These are phyloP conservation scores for Aphelenchoides avenae DNA, from an alignment of 1,140 invertebrate genomes.

Conservation along the genomic window DNA sequence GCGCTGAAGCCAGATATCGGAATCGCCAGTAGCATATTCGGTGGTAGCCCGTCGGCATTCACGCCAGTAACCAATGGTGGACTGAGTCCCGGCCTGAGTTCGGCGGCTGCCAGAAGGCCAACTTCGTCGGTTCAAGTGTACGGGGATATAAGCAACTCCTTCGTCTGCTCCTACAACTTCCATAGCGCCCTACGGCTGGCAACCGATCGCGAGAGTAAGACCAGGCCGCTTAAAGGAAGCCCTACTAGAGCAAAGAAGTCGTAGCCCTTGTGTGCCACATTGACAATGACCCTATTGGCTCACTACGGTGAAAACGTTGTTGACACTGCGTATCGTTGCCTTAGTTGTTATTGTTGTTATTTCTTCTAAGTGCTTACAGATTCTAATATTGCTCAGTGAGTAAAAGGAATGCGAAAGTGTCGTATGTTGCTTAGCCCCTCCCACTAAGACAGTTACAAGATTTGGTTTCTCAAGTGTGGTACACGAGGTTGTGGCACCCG, in stretches of 20 bases:
- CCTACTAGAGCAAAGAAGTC: not conserved
- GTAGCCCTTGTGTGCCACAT: not conserved
- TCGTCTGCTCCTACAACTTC: conserved; percentile 7
- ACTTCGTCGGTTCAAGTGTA: conserved; percentile 11
- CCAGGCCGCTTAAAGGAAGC: not conserved
- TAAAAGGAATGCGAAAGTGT: no score
- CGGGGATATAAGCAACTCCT: conserved; percentile 10
- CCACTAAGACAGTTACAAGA: no score
- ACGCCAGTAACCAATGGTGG: not conserved
- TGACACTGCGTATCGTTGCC: not conserved
- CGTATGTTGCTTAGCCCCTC: no score
- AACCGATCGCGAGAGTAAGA: not conserved
- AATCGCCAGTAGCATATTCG: no score
- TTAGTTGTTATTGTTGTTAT: not conserved
- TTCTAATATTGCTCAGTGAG: no score
- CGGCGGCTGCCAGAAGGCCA: not conserved
- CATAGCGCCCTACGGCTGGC: not conserved
- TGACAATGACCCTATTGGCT: not conserved
- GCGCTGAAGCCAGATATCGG: no score
- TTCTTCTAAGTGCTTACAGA: no score
- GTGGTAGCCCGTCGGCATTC: no score
- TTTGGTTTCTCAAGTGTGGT: no score
- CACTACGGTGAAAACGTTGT: not conserved
- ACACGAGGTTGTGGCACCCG: no score
- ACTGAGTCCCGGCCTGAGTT: not conserved